phyloP scores from a whole-genome alignment of 2,797 vertebrate species.

The Alca torda region DNA sequence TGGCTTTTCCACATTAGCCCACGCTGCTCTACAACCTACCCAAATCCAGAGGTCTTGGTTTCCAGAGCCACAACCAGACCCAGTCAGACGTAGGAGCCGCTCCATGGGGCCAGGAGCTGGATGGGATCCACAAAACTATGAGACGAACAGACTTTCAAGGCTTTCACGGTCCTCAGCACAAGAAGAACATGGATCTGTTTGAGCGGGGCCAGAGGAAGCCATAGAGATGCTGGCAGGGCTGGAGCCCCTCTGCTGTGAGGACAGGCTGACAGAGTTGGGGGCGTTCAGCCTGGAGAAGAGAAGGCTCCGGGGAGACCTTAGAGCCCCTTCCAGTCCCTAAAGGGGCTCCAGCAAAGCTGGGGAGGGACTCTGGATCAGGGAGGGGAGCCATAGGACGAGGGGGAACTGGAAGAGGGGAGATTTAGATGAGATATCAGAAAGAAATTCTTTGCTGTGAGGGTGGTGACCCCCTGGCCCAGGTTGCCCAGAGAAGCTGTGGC shows the following conservation, averaged over 20 bases:
- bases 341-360: background rate
- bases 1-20: background rate
- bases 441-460: background rate
- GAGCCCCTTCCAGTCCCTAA: background rate
- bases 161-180: background rate
- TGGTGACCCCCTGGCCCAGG: background rate
- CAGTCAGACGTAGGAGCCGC: accelerated
- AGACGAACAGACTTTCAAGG: background rate
- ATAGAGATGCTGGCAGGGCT: background rate
- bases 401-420: background rate
- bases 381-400: background rate
- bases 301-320: background rate
- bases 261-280: background rate
- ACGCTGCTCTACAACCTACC: background rate
- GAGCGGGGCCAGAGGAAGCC: background rate
- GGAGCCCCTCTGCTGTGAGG: background rate
- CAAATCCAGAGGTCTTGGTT: background rate
- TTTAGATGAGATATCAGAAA: background rate
- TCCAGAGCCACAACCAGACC: background rate
- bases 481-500: background rate
- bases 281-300: background rate
- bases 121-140: background rate
- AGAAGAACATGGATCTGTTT: background rate
- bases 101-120: background rate
- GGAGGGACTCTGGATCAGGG: no score